Conservation (phyloP, 2,888 invertebrate genomes). For the Eupithecia centaureata region DNA sequence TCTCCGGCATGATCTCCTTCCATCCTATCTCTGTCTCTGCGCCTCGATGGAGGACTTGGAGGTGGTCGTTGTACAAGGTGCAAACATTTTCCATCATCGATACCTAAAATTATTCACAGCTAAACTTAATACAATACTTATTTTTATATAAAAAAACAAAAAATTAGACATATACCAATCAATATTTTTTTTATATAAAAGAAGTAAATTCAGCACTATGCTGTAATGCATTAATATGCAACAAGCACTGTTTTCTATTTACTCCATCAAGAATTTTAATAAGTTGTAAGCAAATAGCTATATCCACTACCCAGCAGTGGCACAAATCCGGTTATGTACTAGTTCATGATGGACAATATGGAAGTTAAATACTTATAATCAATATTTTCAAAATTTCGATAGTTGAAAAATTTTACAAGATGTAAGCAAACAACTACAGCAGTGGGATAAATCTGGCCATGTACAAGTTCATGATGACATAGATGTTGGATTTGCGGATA, state of each 20-base stretch:
- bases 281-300: too few species aligned
- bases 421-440: not conserved
- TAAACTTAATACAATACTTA: not conserved
- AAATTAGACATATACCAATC: too few species aligned
- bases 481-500: not conserved
- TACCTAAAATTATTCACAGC: conserved; percentile 82
- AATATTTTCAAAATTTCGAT: not conserved
- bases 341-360: too few species aligned
- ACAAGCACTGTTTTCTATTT: too few species aligned
- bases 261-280: too few species aligned
- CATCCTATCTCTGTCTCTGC: conserved; percentile 20
- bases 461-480: not conserved
- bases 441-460: not conserved
- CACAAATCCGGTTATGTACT: too few species aligned
- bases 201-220: too few species aligned
- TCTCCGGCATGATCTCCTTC: conserved; percentile 12
- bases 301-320: too few species aligned
- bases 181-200: too few species aligned
- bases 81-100: conserved; percentile 93
- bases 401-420: not conserved
- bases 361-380: too few species aligned
- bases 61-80: conserved; percentile 91
- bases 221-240: too few species aligned
- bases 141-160: too few species aligned
- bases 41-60: conserved; percentile 23